phyloP scores from a whole-genome alignment of 2,113 vertebrate genomes.

The Amphilophus citrinellus region DNA sequence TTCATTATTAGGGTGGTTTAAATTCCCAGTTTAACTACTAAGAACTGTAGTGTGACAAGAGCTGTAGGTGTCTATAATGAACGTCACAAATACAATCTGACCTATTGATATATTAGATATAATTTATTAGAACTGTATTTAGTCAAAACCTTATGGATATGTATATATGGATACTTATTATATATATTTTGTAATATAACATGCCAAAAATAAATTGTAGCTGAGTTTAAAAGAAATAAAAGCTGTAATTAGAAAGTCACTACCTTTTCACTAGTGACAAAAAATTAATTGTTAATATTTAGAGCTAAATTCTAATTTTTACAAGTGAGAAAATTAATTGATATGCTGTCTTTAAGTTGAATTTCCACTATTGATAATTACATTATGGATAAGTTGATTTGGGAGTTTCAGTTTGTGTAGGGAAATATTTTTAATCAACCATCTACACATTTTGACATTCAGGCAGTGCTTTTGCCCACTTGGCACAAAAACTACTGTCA shows the following conservation, averaged over 20 bases:
- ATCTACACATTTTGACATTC: neutral
- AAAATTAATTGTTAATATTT: neutral
- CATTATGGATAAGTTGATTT: neutral
- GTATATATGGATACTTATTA: too few species aligned
- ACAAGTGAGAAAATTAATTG: too few species aligned
- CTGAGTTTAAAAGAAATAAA: neutral
- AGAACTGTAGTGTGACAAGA: neutral
- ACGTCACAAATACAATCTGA: neutral
- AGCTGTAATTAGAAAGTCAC: too few species aligned
- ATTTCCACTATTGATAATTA: too few species aligned
- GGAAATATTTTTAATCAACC: neutral
- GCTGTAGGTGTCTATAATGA: neutral
- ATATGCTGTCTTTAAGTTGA: too few species aligned
- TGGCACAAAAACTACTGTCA: neutral
- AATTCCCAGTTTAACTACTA: neutral
- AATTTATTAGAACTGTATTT: neutral
- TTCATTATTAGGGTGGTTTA: neutral
- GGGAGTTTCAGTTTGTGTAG: neutral
- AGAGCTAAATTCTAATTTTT: too few species aligned
- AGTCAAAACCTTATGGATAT: neutral
- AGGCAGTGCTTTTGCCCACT: neutral
- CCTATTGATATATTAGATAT: neutral
- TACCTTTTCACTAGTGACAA: too few species aligned
- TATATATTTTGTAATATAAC: neutral
- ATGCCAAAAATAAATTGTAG: neutral